Evolutionary conservation across 2,113 vertebrate genomes (phyloP).

Genomic region (Hippocampus guttulatus): DNA sequence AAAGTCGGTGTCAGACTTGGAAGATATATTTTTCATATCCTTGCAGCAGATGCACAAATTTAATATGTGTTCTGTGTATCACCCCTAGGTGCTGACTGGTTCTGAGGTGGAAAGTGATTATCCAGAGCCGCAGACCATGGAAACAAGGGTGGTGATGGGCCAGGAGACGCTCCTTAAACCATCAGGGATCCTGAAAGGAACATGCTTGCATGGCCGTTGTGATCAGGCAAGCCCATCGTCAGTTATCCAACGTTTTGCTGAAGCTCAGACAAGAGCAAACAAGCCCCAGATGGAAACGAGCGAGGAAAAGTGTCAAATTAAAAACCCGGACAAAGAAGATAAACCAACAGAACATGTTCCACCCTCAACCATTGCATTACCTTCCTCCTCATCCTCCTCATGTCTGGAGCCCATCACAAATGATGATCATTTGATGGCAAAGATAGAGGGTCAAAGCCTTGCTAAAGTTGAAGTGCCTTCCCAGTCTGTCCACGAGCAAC

Average conservation of each 20-base stretch:
- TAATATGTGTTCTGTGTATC: constrained; percentile 13
- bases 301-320: constrained; percentile 41
- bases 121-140: constrained; percentile 72
- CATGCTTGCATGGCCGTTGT: constrained; percentile 16
- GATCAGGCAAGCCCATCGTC: constrained; percentile 41
- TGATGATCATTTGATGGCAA: constrained; percentile 48
- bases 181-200: constrained; percentile 59
- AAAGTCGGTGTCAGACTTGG: constrained; percentile 58
- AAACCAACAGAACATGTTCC: constrained; percentile 37
- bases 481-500: constrained; percentile 68
- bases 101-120: constrained; percentile 76
- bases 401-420: constrained; percentile 41
- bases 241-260: constrained; percentile 38
- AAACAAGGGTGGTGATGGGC: constrained; percentile 86
- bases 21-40: constrained; percentile 10
- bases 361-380: constrained; percentile 18
- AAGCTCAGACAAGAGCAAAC: constrained; percentile 36
- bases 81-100: constrained; percentile 68
- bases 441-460: constrained; percentile 50
- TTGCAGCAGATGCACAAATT: neutral
- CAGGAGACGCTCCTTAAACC: constrained; percentile 78
- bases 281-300: constrained; percentile 53
- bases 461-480: constrained; percentile 87
- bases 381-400: constrained; percentile 27
- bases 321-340: constrained; percentile 39